A percentile compares a stretch with the other conserved stretches of the same genome.
Evolutionary conservation across 2,797 vertebrate species (phyloP).

Genomic region (Acrocephalus scirpaceus): DNA sequence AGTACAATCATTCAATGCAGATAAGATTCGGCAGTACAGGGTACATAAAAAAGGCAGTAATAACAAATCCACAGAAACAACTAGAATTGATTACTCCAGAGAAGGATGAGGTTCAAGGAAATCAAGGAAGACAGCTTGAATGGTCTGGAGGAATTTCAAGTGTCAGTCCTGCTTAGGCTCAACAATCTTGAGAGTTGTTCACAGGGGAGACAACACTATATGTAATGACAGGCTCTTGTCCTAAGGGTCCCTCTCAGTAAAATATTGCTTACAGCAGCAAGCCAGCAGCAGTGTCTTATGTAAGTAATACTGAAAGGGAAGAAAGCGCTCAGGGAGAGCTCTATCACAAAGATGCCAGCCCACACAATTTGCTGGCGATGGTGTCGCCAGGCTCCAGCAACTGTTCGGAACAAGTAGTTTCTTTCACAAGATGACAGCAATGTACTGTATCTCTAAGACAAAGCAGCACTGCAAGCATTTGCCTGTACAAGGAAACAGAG

Average conservation of each 20-base stretch:
- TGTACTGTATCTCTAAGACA: not conserved
- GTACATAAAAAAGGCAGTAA: slow-evolving; percentile 45
- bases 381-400: slow-evolving; percentile 38
- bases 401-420: slow-evolving; percentile 38
- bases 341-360: slow-evolving; percentile 50
- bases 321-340: slow-evolving; percentile 50
- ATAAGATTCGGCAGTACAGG: slow-evolving; percentile 23
- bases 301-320: slow-evolving; percentile 67
- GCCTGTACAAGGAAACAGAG: slow-evolving; percentile 8
- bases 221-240: slow-evolving; percentile 65
- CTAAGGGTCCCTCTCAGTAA: slow-evolving; percentile 63
- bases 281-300: slow-evolving; percentile 36
- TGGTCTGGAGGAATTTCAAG: slow-evolving; percentile 69
- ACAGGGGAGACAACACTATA: slow-evolving; percentile 45
- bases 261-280: slow-evolving; percentile 68
- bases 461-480: not conserved
- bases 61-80: slow-evolving; percentile 63
- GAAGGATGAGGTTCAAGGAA: slow-evolving; percentile 67
- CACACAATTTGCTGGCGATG: slow-evolving; percentile 54
- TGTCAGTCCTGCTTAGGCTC: slow-evolving; percentile 73
- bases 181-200: slow-evolving; percentile 50
- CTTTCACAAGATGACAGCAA: slow-evolving; percentile 41
- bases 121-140: slow-evolving; percentile 72
- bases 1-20: not conserved
- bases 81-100: slow-evolving; percentile 69